These are phyloP conservation scores for Erebia ligea DNA, from an alignment of 2,888 invertebrate genomes.

Conservation along the genomic window DNA sequence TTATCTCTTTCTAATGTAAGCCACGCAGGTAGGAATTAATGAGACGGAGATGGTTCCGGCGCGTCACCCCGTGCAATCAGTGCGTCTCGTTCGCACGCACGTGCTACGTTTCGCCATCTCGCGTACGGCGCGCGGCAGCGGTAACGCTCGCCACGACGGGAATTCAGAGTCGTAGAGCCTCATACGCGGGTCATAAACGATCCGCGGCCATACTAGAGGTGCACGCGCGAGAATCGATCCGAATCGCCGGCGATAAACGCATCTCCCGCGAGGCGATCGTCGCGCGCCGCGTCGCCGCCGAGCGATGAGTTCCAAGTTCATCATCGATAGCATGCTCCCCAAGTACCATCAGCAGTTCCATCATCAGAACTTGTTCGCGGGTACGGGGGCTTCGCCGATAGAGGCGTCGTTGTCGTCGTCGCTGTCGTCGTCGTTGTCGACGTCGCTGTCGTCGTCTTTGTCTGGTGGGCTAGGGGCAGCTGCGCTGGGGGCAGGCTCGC, in stretches of 20 bases:
- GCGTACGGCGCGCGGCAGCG: conserved; percentile 79
- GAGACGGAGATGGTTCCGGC: conserved; percentile 79
- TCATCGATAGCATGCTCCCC: conserved; percentile 98
- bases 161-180: conserved; percentile 93
- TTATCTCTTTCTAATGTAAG: conserved; percentile 83
- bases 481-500: conserved; percentile 84
- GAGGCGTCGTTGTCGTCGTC: conserved; percentile 85
- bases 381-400: conserved; percentile 88
- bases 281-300: conserved; percentile 83
- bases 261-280: conserved; percentile 82
- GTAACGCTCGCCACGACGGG: conserved; percentile 85
- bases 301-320: conserved; percentile 98
- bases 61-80: conserved; percentile 59
- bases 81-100: conserved; percentile 72
- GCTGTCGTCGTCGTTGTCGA: conserved; percentile 83
- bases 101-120: conserved; percentile 78
- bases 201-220: conserved; percentile 87
- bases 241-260: conserved; percentile 82
- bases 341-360: conserved; percentile 93
- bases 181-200: conserved; percentile 94
- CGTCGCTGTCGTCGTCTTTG: conserved; percentile 83
- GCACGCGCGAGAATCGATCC: conserved; percentile 84
- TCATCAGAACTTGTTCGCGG: conserved; percentile 83
- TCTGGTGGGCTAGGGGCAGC: conserved; percentile 85
- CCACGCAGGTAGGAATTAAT: conserved; percentile 82